Base-by-base conservation (phyloP, 1,140 invertebrate genomes). In the Camponotus pennsylvanicus region DNA sequence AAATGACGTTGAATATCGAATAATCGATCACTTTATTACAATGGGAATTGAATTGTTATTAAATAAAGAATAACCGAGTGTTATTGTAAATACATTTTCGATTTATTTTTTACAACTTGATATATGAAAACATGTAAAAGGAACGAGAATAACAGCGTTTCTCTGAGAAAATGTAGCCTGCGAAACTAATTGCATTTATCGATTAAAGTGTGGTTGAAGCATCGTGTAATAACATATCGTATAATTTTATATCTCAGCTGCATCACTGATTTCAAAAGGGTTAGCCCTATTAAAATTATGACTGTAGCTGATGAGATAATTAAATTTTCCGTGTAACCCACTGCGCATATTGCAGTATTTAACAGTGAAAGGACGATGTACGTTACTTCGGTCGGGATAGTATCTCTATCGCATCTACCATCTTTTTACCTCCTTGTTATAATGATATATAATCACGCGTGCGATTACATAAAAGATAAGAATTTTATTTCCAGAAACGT, bases 161-260 rank as follows among this genome's bases (percentile, higher is more conserved):
- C 32, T 27, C 32, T 27, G 59, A 78, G 59, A 32, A 78, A 64
- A 64, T 27, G 27, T 13, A 15, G 15, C 55, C 21, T 21, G 27
- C 9, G 9, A 78, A 61, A 45, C 45, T 64, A 78, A 78, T 78
- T 55, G 40, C 75, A 21, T 40, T 55, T 67, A 55, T 79, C 15
- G 45, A 79, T 69, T 49, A 34, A 27, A 21, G 15, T 32, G 61
- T 15, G 40, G 27, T 42, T 21, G 37, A 49, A 13, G 15, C 21
- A 6, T 11, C 63, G 5, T 32, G 42, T 69, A 79, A 70, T 70
- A 52, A 55, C 21, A 40, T 49, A 40, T 55, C 11, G 34, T 69
- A 40, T 70, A 69, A 69, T 69, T 80, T 70, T 69, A n/a, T 55
- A 55, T 69, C 77, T 70, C 11, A 13, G 32, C 27, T 70, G 40